A percentile compares a stretch with the other conserved stretches of the same genome.
These are phyloP conservation scores for Zoanthus sansibaricus DNA, from an alignment of 92 coral and sea anemone genomes.

Conservation along the genomic window DNA sequence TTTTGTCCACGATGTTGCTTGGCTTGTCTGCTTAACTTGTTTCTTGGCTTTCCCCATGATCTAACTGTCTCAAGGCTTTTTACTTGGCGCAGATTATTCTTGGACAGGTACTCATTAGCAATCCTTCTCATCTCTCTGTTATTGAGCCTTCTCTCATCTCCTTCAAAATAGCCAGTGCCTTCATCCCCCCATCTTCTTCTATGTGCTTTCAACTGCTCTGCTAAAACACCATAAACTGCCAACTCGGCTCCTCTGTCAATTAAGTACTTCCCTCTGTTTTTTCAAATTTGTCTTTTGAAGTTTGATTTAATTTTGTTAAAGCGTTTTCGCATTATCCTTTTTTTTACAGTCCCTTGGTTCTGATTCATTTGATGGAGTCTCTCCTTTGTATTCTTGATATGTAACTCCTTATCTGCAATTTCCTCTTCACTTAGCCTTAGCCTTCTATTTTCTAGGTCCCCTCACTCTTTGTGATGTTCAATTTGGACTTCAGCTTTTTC, in stretches of 20 bases:
- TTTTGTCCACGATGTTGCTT: conserved; percentile 55
- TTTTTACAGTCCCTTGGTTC: conserved; percentile 5
- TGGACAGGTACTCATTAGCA: conserved; percentile 53
- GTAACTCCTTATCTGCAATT: conserved; percentile 4
- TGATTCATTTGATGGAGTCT: conserved; percentile 3
- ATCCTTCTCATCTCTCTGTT: conserved; percentile 51
- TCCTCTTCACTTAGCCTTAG: conserved; percentile 6
- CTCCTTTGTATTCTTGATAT: neutral
- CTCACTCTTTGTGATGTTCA: conserved; percentile 36
- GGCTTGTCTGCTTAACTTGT: conserved; percentile 49
- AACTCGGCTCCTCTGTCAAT: conserved; percentile 57
- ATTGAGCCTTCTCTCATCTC: conserved; percentile 16
- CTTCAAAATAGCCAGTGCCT: conserved; percentile 57
- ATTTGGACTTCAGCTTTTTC: conserved; percentile 25
- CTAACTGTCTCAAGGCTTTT: conserved; percentile 53
- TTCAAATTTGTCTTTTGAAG: neutral
- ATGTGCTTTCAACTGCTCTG: conserved; percentile 51
- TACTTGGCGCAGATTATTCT: conserved; percentile 8
- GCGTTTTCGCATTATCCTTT: neutral
- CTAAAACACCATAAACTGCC: conserved; percentile 37
- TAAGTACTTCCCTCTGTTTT: conserved; percentile 16
- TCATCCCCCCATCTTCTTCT: conserved; percentile 62
- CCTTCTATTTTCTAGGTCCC: conserved; percentile 6
- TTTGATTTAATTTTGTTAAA: neutral
- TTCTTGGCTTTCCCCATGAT: conserved; percentile 55